Base-by-base conservation (phyloP, 2,888 invertebrate genomes). In the Ectemnius lituratus region DNA sequence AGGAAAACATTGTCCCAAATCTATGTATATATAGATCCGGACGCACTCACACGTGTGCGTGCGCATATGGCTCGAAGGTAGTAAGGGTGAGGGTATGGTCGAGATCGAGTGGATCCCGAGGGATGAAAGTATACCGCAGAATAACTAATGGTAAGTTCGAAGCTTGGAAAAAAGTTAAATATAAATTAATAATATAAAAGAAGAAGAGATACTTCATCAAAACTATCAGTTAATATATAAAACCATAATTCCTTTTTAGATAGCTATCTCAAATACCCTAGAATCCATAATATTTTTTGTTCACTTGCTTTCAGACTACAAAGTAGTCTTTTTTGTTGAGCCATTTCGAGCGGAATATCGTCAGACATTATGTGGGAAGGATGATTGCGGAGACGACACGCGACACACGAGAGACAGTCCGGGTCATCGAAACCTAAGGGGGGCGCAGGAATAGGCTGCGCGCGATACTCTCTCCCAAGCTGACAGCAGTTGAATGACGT, bases 401-500 rank as follows among this genome's bases (percentile, higher is more conserved):
- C 13, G 62, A 64, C 37, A 37, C 37, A 37, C 37, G 5, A 23
- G 23, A 23, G 3, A 23, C 3, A 23, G 23, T 18, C 46, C 70
- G 73, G 79, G 83, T 82, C 79, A 81, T 83, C 83, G 83, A 81
- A 83, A 82, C 70, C 75, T 69, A 61, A 75, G 68, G 67, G 73
- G 59, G 49, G 60, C 52, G 60, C 52, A 37, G 16, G 56, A 45
- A 56, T 47, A 64, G 75, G 65, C 49, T 20, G 75, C 45, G 70
- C 68, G 73, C 63, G 65, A 63, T 16, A 16, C n/a, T 5, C n/a
- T 14, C 49, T 4, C 2, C 52, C 69, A 73, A 81, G 81, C 77
- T 69, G 81, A 78, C 76, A 74, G 79, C 86, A 86, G 85, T 84
- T 88, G 83, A 85, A 86, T 89, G 89, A 89, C 88, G 89, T 89